A percentile compares a stretch with the other conserved stretches of the same genome.
Evolutionary conservation across 1,140 invertebrate genomes (phyloP).

Genomic region (Acyrthosiphon pisum): DNA sequence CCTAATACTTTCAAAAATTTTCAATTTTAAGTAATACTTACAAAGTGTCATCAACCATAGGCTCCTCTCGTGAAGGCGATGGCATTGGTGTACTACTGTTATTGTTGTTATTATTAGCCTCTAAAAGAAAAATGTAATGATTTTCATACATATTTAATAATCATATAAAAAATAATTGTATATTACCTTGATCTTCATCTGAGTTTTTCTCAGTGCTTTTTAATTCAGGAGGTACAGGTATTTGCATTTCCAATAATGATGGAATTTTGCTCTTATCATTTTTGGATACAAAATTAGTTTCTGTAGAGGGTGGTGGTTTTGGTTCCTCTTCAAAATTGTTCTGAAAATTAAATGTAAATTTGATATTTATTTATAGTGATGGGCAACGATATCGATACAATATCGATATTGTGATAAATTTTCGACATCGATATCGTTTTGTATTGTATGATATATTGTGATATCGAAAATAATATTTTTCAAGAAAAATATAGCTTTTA

Average conservation of each 20-base stretch:
- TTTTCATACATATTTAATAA: not conserved
- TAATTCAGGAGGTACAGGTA: slow-evolving; percentile 44
- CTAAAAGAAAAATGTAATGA: not conserved
- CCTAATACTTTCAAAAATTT: not conserved
- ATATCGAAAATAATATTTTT: no score
- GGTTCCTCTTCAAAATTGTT: slow-evolving; percentile 37
- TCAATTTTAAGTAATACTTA: slow-evolving; percentile 12
- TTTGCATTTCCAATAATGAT: slow-evolving; percentile 55
- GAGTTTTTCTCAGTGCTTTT: slow-evolving; percentile 38
- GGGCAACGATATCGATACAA: no score
- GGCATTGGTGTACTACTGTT: slow-evolving; percentile 52
- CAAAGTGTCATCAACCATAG: slow-evolving; percentile 23
- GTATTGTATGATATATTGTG: no score
- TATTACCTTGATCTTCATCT: slow-evolving; percentile 35
- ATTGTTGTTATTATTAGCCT: slow-evolving; percentile 45
- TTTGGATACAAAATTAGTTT: slow-evolving; percentile 46
- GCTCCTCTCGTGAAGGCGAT: slow-evolving; percentile 46
- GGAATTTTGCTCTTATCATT: slow-evolving; percentile 49
- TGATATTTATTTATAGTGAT: no score
- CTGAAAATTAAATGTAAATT: slow-evolving; percentile 20
- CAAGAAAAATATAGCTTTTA: no score
- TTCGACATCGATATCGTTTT: no score
- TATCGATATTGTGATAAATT: no score
- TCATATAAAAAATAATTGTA: not conserved
- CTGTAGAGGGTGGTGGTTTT: not conserved